Evolutionary conservation across 2,113 vertebrate species (phyloP), one percentile per base, ranked within the genome.

Genomic region (Hypanus sabinus): DNA sequence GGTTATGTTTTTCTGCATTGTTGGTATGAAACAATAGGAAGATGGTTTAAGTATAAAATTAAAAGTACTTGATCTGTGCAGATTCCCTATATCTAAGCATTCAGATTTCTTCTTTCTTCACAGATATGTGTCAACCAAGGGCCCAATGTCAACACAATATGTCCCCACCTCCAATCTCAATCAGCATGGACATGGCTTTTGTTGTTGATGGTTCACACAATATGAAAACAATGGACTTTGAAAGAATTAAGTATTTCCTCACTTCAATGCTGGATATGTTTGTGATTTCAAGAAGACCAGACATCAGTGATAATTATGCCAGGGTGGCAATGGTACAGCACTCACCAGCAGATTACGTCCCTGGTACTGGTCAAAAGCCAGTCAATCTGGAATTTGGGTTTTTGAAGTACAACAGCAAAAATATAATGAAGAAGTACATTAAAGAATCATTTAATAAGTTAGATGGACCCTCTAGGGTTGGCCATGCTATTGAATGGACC

Each of bases 141-240:
- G 60, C 18, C 0, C 94, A 94, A 27, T 98, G 98, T 16, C 0
- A 94, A 33, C 93, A 91, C 22, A 94, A 95, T 38, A 88, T 95
- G 0, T 22, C 33, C 0, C 57, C 94, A 3, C 0, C 0, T 33
- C 96, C 96, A 3, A 95, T 97, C 95, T 33, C 94, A 3, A 95
- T 96, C 22, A 96, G 98, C 12, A 46, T 97, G 95, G 98, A 98
- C 95, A 94, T 99, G 92, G 96, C 95, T 0, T 94, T 98, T 75
- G 62, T 98, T 94, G 90, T 98, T 94, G 98, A 99, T 71, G 94
- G 97, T 93, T 98, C 98, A 94, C 94, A 14, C 8, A 95, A 96
- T 81, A 55, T 98, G 7, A 95, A 95, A 71, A 94, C 95, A 0
- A 96, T 97, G 0, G 94, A 97, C 65, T 98, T 97, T 95, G 93